Evolutionary conservation across 2,113 vertebrate genomes (phyloP).

Genomic region (Mesitornis unicolor): DNA sequence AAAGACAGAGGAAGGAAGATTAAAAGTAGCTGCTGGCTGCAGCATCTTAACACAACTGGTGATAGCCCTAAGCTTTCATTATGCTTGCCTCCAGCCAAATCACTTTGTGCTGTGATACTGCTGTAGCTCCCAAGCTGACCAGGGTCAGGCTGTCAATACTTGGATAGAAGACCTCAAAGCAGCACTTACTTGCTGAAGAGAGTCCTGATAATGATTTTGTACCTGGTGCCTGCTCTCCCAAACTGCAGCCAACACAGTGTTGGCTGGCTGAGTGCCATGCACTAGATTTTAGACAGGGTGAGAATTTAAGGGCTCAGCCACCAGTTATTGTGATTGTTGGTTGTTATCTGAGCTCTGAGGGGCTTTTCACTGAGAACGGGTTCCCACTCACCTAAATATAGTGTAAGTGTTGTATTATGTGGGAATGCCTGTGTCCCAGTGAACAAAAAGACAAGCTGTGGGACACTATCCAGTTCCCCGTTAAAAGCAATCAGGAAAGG

Average conservation of each 20-base stretch:
- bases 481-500: constrained; percentile 4
- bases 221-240: not conserved
- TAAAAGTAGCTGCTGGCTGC: constrained; percentile 45
- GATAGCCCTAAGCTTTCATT: constrained; percentile 56
- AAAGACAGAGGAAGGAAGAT: constrained; percentile 42
- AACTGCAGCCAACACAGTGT: not conserved
- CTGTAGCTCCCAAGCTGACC: constrained; percentile 35
- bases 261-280: not conserved
- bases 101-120: constrained; percentile 57
- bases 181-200: constrained; percentile 31
- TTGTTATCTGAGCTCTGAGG: constrained; percentile 6
- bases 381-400: constrained; percentile 9
- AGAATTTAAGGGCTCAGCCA: not conserved
- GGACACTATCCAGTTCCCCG: not conserved
- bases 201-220: constrained; percentile 35
- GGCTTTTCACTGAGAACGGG: not conserved
- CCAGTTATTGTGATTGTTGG: not conserved
- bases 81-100: constrained; percentile 61
- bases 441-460: not conserved
- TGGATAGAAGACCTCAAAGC: constrained; percentile 47
- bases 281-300: not conserved
- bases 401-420: not conserved
- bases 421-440: not conserved
- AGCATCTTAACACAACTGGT: constrained; percentile 9
- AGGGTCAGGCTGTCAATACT: constrained; percentile 56